Percentiles rank a stretch among this genome's conserved stretches.
Conservation (phyloP, 1,140 invertebrate species). For the Dinoponera quadriceps region DNA sequence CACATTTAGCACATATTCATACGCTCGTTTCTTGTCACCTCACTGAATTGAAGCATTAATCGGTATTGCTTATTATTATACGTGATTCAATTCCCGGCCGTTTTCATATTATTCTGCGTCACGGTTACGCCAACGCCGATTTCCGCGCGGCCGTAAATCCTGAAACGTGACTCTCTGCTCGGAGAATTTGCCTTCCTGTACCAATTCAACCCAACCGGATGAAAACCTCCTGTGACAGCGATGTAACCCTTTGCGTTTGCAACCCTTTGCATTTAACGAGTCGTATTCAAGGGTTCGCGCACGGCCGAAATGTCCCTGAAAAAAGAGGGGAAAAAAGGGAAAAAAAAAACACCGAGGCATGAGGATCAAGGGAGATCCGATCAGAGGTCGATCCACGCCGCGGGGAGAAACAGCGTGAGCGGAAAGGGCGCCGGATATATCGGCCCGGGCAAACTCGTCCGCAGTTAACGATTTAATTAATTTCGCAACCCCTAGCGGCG, state of each 20-base stretch:
- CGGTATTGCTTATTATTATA: neutral
- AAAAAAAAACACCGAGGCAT: slow-evolving; percentile 8
- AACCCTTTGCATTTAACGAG: slow-evolving; percentile 34
- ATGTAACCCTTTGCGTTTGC: slow-evolving; percentile 17
- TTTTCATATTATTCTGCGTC: neutral
- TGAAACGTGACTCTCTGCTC: neutral
- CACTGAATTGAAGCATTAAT: too few species aligned
- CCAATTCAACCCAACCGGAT: neutral
- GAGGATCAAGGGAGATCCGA: neutral
- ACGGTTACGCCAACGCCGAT: neutral
- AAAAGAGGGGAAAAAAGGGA: slow-evolving; percentile 15
- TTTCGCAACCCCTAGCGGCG: slow-evolving; percentile 59
- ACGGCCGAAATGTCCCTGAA: slow-evolving; percentile 26
- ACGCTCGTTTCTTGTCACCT: too few species aligned
- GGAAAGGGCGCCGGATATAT: slow-evolving; percentile 58
- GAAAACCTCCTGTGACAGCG: slow-evolving; percentile 5
- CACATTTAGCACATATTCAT: too few species aligned
- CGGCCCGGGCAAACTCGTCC: slow-evolving; percentile 61
- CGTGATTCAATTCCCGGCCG: neutral
- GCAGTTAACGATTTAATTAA: slow-evolving; percentile 73
- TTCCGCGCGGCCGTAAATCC: slow-evolving; percentile 5
- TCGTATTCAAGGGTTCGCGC: slow-evolving; percentile 25
- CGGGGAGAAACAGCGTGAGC: neutral
- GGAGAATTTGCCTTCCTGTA: neutral
- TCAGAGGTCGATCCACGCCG: slow-evolving; percentile 18